A percentile compares a stretch with the other conserved stretches of the same genome.
These are phyloP conservation scores for Ormyrus rosae DNA, from an alignment of 2,888 invertebrate genomes.

Conservation along the genomic window DNA sequence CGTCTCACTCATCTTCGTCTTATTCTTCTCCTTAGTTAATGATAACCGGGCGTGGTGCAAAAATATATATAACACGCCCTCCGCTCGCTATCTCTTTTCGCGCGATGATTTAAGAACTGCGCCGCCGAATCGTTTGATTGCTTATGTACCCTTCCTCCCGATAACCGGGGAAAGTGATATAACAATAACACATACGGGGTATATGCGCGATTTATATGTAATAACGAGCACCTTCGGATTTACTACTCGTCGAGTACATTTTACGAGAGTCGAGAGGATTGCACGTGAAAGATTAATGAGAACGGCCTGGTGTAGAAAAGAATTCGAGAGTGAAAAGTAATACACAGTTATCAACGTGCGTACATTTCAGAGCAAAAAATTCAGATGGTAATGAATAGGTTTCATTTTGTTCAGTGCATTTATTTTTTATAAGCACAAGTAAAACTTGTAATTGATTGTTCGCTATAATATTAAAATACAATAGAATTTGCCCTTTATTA, in stretches of 20 bases:
- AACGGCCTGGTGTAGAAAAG: slow-evolving; percentile 25
- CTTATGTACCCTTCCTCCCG: background rate
- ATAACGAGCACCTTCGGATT: slow-evolving; percentile 40
- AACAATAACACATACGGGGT: slow-evolving; percentile 36
- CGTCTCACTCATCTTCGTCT: background rate
- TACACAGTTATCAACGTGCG: background rate
- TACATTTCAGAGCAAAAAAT: background rate
- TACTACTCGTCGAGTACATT: background rate
- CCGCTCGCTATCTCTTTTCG: slow-evolving; percentile 3
- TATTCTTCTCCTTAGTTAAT: slow-evolving; percentile 22
- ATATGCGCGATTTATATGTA: slow-evolving; percentile 24
- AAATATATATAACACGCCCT: slow-evolving; percentile 37
- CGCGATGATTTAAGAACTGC: slow-evolving; percentile 48
- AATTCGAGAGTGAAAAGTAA: slow-evolving; percentile 1
- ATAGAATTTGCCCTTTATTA: no score
- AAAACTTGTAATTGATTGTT: no score
- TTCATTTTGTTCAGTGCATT: background rate
- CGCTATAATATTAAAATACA: no score
- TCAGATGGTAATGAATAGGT: background rate
- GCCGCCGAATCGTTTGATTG: slow-evolving; percentile 27
- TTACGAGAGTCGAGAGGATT: slow-evolving; percentile 18
- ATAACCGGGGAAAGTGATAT: slow-evolving; percentile 45
- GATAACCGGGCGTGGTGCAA: slow-evolving; percentile 49
- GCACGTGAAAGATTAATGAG: slow-evolving; percentile 43
- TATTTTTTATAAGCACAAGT: background rate